These are phyloP conservation scores for Aphodius granarius DNA, from an alignment of 2,888 invertebrate species.

Conservation along the genomic window DNA sequence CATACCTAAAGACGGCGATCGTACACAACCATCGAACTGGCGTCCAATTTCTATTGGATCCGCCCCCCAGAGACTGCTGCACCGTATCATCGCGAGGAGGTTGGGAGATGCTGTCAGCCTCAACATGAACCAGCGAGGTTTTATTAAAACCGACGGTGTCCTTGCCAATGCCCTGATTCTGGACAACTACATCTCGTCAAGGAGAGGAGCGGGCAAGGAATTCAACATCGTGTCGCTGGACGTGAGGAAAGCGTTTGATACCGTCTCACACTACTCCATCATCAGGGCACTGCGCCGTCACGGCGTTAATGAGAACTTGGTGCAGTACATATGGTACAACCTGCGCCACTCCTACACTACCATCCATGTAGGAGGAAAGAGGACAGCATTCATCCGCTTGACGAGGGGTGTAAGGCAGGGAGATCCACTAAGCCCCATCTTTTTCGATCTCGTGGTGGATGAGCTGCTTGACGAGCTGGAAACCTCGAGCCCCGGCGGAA, in stretches of 20 bases:
- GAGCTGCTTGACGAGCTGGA: neutral
- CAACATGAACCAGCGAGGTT: constrained; percentile 38
- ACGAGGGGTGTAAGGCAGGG: constrained; percentile 42
- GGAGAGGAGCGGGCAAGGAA: constrained; percentile 33
- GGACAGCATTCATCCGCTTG: neutral
- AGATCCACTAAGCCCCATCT: constrained; percentile 43
- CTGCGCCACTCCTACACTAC: constrained; percentile 37
- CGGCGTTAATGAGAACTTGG: constrained; percentile 41
- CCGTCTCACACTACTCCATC: constrained; percentile 33
- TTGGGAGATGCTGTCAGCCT: constrained; percentile 19
- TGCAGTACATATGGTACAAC: constrained; percentile 38
- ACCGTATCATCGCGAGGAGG: constrained; percentile 33
- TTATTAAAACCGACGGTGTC: constrained; percentile 45
- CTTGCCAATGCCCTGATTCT: constrained; percentile 44
- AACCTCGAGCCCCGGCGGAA: constrained; percentile 17
- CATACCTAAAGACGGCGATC: constrained; percentile 31
- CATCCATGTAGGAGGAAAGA: constrained; percentile 18
- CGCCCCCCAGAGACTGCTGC: constrained; percentile 35
- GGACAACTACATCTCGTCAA: constrained; percentile 38
- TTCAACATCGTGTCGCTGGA: constrained; percentile 48
- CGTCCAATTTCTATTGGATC: constrained; percentile 41
- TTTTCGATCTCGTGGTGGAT: constrained; percentile 33
- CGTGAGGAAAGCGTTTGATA: constrained; percentile 50
- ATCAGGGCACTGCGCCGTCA: constrained; percentile 35
- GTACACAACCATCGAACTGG: constrained; percentile 33